Base-by-base conservation (phyloP, 2,113 vertebrate species). In the Heteronetta atricapilla region DNA sequence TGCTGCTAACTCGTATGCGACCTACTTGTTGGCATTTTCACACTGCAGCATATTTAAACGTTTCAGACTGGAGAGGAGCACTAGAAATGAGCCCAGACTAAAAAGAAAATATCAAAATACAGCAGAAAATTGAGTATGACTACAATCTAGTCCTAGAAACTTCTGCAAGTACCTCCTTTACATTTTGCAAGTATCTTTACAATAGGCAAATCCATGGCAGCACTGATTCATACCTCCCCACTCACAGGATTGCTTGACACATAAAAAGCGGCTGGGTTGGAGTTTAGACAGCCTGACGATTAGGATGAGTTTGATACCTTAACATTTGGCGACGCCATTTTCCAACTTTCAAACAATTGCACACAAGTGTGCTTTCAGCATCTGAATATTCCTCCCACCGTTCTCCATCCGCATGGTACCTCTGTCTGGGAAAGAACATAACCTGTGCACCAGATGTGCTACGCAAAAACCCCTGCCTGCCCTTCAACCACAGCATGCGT, bases 391-490 rank as follows among this genome's bases (percentile, higher is more conserved):
- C 82, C 60, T 92, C 83, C 86, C 44, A 76, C 86, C 53, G 38
- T 70, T 6, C 10, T 4, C 46, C 58, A 42, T 62, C 91, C 83
- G 29, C 60, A 64, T 36, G 48, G 75, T 66, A 91, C 82, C 89
- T 95, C 59, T 0, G 0, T 80, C 75, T 82, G 84, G 50, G 53
- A 92, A 84, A 70, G 80, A 70, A 74, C 52, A 76, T 62, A 91
- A 95, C 89, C 89, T 88, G 86, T 62, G 73, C 25, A 38, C 93
- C 94, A 94, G 93, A 96, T 97, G 94, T 93, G 93, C 80, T 87
- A 6, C 58, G 69, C 53, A 83, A 94, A 85, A 82, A 40, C 53
- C 58, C 48, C 44, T 94, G 86, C 86, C 63, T 92, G 55, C 86
- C 90, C 82, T 77, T 90, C 83, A 93, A 77, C 77, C 88, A 82